Conservation (phyloP, 2,888 invertebrate genomes). For the Tryphoninae sp. region DNA sequence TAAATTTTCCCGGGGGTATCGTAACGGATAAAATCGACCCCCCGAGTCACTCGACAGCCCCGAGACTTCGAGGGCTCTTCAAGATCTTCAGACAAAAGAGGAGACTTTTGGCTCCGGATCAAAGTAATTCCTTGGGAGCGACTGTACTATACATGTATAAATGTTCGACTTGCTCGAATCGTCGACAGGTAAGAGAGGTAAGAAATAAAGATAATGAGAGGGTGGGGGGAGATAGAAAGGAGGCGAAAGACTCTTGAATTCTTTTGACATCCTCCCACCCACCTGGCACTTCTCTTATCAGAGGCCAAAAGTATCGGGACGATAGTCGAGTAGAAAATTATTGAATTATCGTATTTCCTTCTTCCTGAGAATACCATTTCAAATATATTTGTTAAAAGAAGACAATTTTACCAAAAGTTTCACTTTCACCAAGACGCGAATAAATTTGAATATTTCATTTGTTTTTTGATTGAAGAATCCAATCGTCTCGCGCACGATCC, state of each 20-base stretch:
- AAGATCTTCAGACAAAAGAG: slow-evolving; percentile 52
- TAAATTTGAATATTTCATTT: too few relatives aligned
- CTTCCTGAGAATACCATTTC: slow-evolving; percentile 4
- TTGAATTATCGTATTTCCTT: slow-evolving; percentile 36
- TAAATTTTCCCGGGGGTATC: slow-evolving; percentile 57
- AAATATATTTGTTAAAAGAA: background rate
- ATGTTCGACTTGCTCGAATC: slow-evolving; percentile 33
- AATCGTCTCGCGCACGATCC: background rate
- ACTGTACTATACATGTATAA: slow-evolving; percentile 31
- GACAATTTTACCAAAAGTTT: slow-evolving; percentile 8
- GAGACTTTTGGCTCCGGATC: slow-evolving; percentile 61
- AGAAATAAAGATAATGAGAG: slow-evolving; percentile 11
- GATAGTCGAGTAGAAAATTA: slow-evolving; percentile 27
- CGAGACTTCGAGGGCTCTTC: slow-evolving; percentile 49
- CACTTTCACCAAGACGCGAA: background rate
- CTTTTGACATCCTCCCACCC: slow-evolving; percentile 21
- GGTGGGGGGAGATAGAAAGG: background rate
- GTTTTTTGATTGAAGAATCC: too few relatives aligned
- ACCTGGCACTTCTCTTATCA: background rate
- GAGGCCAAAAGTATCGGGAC: slow-evolving; percentile 30
- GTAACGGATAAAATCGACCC: slow-evolving; percentile 57
- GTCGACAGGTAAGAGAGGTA: slow-evolving; percentile 25
- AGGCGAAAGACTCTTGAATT: slow-evolving; percentile 13
- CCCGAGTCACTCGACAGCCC: slow-evolving; percentile 44
- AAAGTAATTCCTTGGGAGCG: slow-evolving; percentile 54